Evolutionary conservation across 2,113 vertebrate species (phyloP).

Genomic region (Dascyllus trimaculatus): DNA sequence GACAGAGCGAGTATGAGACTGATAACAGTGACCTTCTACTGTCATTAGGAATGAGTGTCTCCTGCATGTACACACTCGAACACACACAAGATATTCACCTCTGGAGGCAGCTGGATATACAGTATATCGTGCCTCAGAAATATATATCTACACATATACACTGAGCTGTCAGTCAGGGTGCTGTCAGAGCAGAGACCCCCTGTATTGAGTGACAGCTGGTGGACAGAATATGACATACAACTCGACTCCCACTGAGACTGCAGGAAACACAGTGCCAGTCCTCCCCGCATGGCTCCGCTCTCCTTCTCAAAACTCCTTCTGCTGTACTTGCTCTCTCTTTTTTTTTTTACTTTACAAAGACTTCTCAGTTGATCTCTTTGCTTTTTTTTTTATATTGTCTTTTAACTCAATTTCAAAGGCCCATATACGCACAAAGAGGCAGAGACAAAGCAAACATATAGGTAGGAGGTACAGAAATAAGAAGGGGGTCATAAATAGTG

Average conservation of each 20-base stretch:
- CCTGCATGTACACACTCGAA: conserved; percentile 15
- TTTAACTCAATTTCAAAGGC: neutral
- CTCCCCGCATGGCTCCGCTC: conserved; percentile 3
- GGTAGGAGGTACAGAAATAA: neutral
- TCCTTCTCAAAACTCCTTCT: conserved; percentile 9
- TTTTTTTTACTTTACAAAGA: neutral
- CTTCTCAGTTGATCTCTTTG: neutral
- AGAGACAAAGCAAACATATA: conserved; percentile 1
- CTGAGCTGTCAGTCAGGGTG: conserved; percentile 61
- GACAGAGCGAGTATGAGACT: conserved; percentile 42
- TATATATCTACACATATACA: conserved; percentile 9
- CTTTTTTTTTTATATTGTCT: neutral
- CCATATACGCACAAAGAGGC: neutral
- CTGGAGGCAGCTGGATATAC: conserved; percentile 45
- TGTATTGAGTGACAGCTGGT: conserved; percentile 74
- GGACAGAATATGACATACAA: conserved; percentile 73
- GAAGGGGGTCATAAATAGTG: too few species aligned
- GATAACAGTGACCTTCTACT: conserved; percentile 77
- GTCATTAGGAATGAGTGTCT: conserved; percentile 65
- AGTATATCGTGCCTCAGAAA: conserved; percentile 15
- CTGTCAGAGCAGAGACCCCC: conserved; percentile 46
- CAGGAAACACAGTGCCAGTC: conserved; percentile 40
- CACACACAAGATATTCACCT: conserved; percentile 34
- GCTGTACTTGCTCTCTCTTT: neutral
- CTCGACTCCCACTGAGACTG: conserved; percentile 56